Evolutionary conservation across 2,888 invertebrate species (phyloP).

Genomic region (Hedychridium roseum): DNA sequence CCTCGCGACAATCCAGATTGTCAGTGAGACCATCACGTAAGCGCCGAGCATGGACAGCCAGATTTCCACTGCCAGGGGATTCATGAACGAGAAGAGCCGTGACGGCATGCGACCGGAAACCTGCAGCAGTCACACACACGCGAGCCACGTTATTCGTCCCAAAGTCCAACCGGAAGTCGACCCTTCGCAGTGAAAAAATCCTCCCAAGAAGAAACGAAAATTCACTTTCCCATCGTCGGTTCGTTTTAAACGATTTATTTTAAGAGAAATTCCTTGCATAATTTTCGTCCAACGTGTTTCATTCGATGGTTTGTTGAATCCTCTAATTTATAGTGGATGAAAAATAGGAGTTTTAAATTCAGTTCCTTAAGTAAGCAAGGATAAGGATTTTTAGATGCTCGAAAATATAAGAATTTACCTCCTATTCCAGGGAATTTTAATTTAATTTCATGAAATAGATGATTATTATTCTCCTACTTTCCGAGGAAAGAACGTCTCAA

Average conservation of each 20-base stretch:
- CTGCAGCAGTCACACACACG: conserved; percentile 58
- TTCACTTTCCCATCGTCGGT: background rate
- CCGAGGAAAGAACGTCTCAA: no score
- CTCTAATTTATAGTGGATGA: background rate
- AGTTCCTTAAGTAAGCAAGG: no score
- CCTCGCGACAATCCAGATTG: conserved; percentile 85
- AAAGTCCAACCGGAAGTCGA: background rate
- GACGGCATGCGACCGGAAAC: conserved; percentile 73
- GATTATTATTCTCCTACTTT: no score
- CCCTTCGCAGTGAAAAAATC: no score
- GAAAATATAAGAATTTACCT: no score
- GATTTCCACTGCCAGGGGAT: conserved; percentile 83
- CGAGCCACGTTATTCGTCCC: conserved; percentile 6
- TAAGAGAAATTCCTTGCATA: background rate
- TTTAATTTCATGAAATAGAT: no score
- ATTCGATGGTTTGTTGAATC: background rate
- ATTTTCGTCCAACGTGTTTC: background rate
- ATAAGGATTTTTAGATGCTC: no score
- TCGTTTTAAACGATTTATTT: background rate
- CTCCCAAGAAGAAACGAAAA: background rate
- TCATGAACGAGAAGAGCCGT: conserved; percentile 84
- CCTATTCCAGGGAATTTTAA: no score
- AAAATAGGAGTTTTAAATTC: no score
- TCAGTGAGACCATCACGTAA: conserved; percentile 80
- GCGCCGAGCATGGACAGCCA: conserved; percentile 84